A percentile compares a stretch with the other conserved stretches of the same genome.
Conservation (phyloP, 2,113 vertebrate species). For the Podocnemis expansa region DNA sequence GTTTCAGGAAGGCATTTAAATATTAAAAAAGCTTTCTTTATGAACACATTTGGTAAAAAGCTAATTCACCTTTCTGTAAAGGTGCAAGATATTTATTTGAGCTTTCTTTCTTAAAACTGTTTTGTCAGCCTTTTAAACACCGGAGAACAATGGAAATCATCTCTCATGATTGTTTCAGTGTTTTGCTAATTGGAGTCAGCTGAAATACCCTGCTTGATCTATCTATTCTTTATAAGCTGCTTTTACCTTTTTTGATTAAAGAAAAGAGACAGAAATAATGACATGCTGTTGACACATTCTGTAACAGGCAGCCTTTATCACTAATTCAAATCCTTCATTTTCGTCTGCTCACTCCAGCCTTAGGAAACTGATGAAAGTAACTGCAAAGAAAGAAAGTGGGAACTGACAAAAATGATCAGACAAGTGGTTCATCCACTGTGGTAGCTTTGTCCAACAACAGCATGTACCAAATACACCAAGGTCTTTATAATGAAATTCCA, state of each 20-base stretch:
- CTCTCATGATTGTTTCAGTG: not conserved
- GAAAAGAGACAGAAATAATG: not conserved
- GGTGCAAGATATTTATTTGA: not conserved
- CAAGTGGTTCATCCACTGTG: not conserved
- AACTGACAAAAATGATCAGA: not conserved
- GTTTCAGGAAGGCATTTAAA: conserved; percentile 24
- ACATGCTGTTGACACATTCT: not conserved
- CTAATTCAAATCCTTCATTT: not conserved
- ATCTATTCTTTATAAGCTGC: not conserved
- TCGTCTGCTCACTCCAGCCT: not conserved
- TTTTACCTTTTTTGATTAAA: no score
- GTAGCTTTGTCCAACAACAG: not conserved
- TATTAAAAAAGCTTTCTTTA: not conserved
- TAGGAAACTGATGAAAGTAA: not conserved
- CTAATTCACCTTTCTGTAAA: not conserved
- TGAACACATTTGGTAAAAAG: not conserved
- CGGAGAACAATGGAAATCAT: not conserved
- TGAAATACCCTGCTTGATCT: not conserved
- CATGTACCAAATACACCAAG: not conserved
- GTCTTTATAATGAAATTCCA: not conserved
- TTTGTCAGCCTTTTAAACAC: not conserved
- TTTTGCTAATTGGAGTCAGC: not conserved
- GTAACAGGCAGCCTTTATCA: not conserved
- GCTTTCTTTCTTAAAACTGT: not conserved
- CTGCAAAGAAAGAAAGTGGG: not conserved